These are phyloP conservation scores for Psilanteris sp. DNA, from an alignment of 1,140 invertebrate genomes.

Conservation along the genomic window DNA sequence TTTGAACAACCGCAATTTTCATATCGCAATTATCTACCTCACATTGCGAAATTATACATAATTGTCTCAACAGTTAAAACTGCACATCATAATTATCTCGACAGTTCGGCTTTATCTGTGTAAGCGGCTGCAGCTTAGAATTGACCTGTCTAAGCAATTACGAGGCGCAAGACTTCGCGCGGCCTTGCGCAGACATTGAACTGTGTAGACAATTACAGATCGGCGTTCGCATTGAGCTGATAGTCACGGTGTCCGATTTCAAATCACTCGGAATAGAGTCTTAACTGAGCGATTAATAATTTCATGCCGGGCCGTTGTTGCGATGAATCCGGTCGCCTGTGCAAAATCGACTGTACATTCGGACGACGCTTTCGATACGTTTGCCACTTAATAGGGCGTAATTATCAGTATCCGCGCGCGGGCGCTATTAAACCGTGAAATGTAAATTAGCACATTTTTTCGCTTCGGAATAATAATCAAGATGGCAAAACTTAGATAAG, in stretches of 20 bases:
- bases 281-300: constrained; percentile 31
- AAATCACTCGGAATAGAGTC: constrained; percentile 21
- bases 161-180: constrained; percentile 12
- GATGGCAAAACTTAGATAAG: constrained; percentile 19
- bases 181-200: constrained; percentile 45
- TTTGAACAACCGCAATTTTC: constrained; percentile 27
- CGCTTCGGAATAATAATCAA: constrained; percentile 20
- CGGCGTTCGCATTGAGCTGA: constrained; percentile 21
- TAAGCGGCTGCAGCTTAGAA: constrained; percentile 13
- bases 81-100: constrained; percentile 38
- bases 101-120: constrained; percentile 29
- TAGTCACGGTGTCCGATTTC: constrained; percentile 32
- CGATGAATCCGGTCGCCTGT: constrained; percentile 2
- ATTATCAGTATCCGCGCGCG: constrained; percentile 23
- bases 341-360: constrained; percentile 21
- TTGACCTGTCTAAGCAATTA: constrained; percentile 50
- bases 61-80: constrained; percentile 33
- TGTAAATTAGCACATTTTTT: constrained; percentile 23
- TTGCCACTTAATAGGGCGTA: constrained; percentile 17
- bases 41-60: constrained; percentile 25
- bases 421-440: constrained; percentile 20
- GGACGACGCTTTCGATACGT: not conserved
- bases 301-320: constrained; percentile 3
- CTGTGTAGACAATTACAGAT: constrained; percentile 43
- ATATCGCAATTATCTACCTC: constrained; percentile 26